phyloP scores from a whole-genome alignment of 2,888 invertebrate genomes.

The Parnassius orleans region DNA sequence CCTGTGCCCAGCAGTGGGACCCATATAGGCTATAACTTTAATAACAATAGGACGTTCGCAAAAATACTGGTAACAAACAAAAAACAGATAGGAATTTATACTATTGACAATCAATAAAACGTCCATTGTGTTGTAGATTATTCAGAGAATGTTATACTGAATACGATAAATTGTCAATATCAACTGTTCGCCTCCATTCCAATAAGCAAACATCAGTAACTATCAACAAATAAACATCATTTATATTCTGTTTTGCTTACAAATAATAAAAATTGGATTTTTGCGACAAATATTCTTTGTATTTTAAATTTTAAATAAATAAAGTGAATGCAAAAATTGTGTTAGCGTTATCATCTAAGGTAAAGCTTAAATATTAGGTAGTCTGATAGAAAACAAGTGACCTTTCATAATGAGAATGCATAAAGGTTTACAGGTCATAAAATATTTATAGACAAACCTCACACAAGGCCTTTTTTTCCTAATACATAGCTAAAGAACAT shows the following conservation, averaged over 20 bases:
- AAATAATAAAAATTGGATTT: too few relatives aligned
- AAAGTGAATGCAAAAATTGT: not conserved
- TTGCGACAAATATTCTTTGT: not conserved
- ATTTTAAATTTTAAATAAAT: not conserved
- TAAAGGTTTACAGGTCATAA: constrained; percentile 11
- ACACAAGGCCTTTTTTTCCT: too few relatives aligned
- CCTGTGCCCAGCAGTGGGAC: too few relatives aligned
- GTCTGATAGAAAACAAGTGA: constrained; percentile 8
- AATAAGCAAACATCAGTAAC: not conserved
- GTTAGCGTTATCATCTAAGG: too few relatives aligned
- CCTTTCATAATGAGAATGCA: constrained; percentile 12
- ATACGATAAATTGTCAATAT: not conserved
- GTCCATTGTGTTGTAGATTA: too few relatives aligned
- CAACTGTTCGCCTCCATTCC: not conserved
- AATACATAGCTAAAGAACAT: too few relatives aligned
- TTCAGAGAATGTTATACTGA: not conserved
- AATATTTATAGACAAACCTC: constrained; percentile 16
- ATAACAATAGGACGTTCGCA: too few relatives aligned
- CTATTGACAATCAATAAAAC: not conserved
- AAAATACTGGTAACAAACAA: too few relatives aligned
- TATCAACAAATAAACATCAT: not conserved
- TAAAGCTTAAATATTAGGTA: constrained; percentile 3
- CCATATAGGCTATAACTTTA: too few relatives aligned
- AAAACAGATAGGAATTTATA: not conserved
- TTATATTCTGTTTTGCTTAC: too few relatives aligned